phyloP scores from a whole-genome alignment of 2,888 invertebrate species.

The Aphodius sticticus region DNA sequence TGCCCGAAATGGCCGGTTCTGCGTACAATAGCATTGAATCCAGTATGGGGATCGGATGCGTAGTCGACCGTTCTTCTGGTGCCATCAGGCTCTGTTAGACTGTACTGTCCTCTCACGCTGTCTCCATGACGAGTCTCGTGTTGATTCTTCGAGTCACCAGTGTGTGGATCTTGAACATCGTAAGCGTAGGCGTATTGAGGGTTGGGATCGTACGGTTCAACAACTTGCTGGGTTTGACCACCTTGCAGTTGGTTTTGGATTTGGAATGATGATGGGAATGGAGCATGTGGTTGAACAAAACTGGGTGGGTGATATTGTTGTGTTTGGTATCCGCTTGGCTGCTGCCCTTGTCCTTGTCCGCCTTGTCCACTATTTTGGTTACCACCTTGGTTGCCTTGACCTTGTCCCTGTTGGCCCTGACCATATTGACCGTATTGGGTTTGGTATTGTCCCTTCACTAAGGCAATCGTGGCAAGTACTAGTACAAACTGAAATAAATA shows the following conservation, averaged over 20 bases:
- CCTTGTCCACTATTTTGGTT: conserved; percentile 40
- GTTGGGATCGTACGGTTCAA: conserved; percentile 56
- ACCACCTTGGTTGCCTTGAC: conserved; percentile 41
- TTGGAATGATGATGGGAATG: conserved; percentile 36
- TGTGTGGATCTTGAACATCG: conserved; percentile 56
- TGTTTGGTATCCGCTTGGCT: conserved; percentile 47
- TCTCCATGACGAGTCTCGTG: conserved; percentile 55
- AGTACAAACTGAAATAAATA: conserved; percentile 38
- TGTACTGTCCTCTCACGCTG: conserved; percentile 56
- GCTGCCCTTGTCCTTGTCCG: conserved; percentile 28
- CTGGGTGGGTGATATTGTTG: conserved; percentile 48
- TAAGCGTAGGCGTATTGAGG: conserved; percentile 57
- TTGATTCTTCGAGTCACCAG: conserved; percentile 58
- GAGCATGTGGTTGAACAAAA: conserved; percentile 30
- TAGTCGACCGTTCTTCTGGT: conserved; percentile 56
- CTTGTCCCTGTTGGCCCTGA: conserved; percentile 25
- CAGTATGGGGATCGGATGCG: conserved; percentile 53
- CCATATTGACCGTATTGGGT: conserved; percentile 13
- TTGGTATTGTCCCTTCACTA: conserved; percentile 37
- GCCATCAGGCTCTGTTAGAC: conserved; percentile 56
- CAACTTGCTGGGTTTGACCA: conserved; percentile 42
- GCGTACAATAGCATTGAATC: conserved; percentile 56
- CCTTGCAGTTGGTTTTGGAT: conserved; percentile 29
- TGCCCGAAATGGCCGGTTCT: conserved; percentile 46
- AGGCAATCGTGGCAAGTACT: conserved; percentile 41